Evolutionary conservation across 2,888 invertebrate species (phyloP), one percentile per base, ranked within the genome.

Genomic region (Tridacna gigas): DNA sequence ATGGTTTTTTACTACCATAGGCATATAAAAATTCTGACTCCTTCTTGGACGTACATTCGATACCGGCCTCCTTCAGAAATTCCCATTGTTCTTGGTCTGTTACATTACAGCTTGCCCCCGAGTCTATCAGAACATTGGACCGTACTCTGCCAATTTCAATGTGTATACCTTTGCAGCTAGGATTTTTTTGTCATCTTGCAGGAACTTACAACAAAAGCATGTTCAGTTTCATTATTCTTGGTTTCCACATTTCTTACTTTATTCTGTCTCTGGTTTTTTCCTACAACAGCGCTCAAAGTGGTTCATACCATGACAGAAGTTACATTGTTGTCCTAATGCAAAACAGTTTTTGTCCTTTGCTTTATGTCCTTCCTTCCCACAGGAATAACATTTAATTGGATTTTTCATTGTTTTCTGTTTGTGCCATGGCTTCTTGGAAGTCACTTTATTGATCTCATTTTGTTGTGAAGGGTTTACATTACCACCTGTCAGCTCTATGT

Each of bases 1-100:
- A 66, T 18, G 80, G 78, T 47, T 47, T 28, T 12, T 83, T 56
- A 48, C 48, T 63, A n/a, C 84, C 80, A 80, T 84, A 84, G 47
- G 77, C 63, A 78, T 77, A 84, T 20, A 84, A 12, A 28, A 61
- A 48, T 28, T 80, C 74, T 15, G 51, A 48, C 3, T n/a, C 48
- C 37, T 18, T 20, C 26, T n/a, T 22, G 25, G 9, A 22, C 13
- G 25, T 61, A 80, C 56, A 75, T 45, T 71, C 47, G 0, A 77
- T 69, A 48, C 51, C 47, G 15, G 60, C 60, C 37, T 69, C 11
- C 61, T 65, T 69, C 25, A 74, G 48, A 1, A 7, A 5, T 48
- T 75, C 75, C 56, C 20, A 26, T 45, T 37, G 25, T 25, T 51
- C 48, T 48, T 37, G 18, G 22, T 61, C 61, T n/a, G 22, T 61